These are phyloP conservation scores for Oryctolagus cuniculus DNA, from an alignment of 2,113 vertebrate species.

Conservation along the genomic window mOryCun1.1 NC_091432.1:161776001-161776500, in stretches of 20 bases:
- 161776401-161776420: not conserved
- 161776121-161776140: not conserved
- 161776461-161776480: not conserved
- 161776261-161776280: not conserved
- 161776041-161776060: not conserved
- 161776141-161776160: not conserved
- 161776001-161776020: not conserved
- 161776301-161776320: not conserved
- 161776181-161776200: not conserved
- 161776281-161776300: not conserved
- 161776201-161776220: not conserved
- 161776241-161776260: not conserved
- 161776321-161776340: not conserved
- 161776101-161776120: too few relatives aligned
- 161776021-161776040: not conserved
- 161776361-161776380: not conserved
- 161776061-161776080: not conserved
- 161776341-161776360: not conserved
- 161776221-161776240: not conserved
- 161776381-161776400: not conserved
- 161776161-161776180: not conserved
- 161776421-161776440: not conserved
- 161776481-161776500: constrained; percentile 2
- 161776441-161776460: not conserved
- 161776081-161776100: not conserved